phyloP scores from a whole-genome alignment of 2,888 invertebrate species.

The Smittia sp. region DNA sequence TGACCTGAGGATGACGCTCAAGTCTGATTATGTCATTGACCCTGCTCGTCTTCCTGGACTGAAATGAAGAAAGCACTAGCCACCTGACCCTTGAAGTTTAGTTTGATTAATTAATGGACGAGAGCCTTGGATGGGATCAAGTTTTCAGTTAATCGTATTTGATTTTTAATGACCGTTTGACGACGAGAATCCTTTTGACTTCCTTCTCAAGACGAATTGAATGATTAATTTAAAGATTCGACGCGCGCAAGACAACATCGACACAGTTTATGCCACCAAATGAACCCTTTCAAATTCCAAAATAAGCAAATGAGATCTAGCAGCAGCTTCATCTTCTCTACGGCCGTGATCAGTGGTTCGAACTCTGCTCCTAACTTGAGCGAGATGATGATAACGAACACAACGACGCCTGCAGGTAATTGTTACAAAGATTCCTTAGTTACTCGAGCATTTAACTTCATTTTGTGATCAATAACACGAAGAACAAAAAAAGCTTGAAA shows the following conservation, averaged over 20 bases:
- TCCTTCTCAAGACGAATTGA: not conserved
- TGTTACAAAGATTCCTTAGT: conserved; percentile 34
- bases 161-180: no score
- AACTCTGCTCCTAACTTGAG: conserved; percentile 88
- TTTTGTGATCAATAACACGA: conserved; percentile 10
- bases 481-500: not conserved
- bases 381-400: conserved; percentile 81
- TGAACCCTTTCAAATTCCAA: conserved; percentile 87
- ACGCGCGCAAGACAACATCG: conserved; percentile 73
- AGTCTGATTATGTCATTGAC: no score
- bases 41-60: no score
- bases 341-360: conserved; percentile 93
- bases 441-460: not conserved
- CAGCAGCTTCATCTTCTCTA: conserved; percentile 87
- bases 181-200: no score
- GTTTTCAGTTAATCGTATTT: no score
- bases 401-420: conserved; percentile 73
- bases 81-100: no score
- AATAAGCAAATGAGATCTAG: conserved; percentile 63
- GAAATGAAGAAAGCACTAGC: no score
- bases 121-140: no score
- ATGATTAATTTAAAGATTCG: conserved; percentile 27
- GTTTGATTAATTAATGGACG: no score
- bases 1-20: no score
- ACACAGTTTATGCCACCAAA: conserved; percentile 94